Evolutionary conservation across 53 echinoderm and acorn worm species (phyloP).

Genomic region (Echinometra lucunter): DNA sequence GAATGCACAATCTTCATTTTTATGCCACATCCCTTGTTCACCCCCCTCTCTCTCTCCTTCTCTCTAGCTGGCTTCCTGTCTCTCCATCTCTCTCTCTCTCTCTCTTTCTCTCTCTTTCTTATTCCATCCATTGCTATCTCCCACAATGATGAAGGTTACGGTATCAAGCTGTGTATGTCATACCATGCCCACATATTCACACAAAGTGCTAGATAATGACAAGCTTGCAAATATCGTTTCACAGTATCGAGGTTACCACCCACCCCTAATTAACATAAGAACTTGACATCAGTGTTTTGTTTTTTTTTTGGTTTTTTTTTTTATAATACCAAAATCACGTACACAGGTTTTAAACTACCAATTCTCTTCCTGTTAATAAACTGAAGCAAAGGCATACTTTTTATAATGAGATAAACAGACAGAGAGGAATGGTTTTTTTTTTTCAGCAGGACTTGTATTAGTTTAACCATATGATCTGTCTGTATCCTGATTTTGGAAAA

Average conservation of each 20-base stretch:
- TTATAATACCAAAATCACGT: not conserved
- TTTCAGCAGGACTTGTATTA: no score
- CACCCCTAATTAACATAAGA: not conserved
- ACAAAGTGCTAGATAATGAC: not conserved
- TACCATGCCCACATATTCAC: not conserved
- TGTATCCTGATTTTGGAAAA: no score
- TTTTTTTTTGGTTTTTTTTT: not conserved
- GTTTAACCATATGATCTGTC: no score
- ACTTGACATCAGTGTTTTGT: not conserved
- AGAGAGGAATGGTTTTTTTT: no score
- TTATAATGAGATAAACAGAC: no score
- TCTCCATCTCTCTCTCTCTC: not conserved
- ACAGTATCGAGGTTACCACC: not conserved
- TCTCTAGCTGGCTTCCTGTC: not conserved
- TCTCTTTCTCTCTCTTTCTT: not conserved
- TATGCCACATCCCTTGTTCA: not conserved
- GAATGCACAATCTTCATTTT: not conserved
- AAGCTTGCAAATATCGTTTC: not conserved
- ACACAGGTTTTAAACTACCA: no score
- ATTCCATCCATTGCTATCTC: not conserved
- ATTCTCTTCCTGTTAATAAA: no score
- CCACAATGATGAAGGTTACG: constrained; percentile 23
- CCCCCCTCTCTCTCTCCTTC: not conserved
- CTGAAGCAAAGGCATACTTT: no score
- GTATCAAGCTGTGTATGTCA: constrained; percentile 48